A percentile compares a stretch with the other conserved stretches of the same genome.
These are phyloP conservation scores for Corythoichthys intestinalis DNA, from an alignment of 2,113 vertebrate species.

Conservation along the genomic window DNA sequence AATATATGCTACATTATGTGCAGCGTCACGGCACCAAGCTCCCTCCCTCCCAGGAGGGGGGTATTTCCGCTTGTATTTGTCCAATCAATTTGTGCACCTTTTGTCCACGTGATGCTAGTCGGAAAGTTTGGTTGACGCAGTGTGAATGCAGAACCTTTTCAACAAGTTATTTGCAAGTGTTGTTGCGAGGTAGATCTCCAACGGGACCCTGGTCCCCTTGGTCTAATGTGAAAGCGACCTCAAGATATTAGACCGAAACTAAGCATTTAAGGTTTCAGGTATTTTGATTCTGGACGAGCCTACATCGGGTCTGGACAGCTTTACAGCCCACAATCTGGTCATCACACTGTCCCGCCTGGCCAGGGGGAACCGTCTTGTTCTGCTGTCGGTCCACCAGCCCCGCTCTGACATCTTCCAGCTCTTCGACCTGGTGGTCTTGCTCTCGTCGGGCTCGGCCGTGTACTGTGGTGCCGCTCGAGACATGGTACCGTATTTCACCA, in stretches of 20 bases:
- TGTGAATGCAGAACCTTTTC: too few relatives aligned
- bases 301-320: slow-evolving; percentile 95
- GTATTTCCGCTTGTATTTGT: too few relatives aligned
- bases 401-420: slow-evolving; percentile 94
- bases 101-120: too few relatives aligned
- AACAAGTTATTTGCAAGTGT: too few relatives aligned
- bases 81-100: too few relatives aligned
- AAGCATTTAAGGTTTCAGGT: slow-evolving; percentile 64
- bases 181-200: too few relatives aligned
- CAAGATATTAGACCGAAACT: background rate
- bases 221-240: too few relatives aligned
- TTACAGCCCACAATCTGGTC: slow-evolving; percentile 94
- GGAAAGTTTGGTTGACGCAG: too few relatives aligned
- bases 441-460: slow-evolving; percentile 82
- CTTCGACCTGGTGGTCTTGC: slow-evolving; percentile 89
- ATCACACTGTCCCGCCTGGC: slow-evolving; percentile 89
- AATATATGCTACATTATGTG: too few relatives aligned
- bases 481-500: slow-evolving; percentile 90
- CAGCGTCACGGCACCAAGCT: too few relatives aligned
- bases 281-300: slow-evolving; percentile 94
- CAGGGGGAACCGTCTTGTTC: slow-evolving; percentile 87
- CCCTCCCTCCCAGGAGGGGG: background rate
- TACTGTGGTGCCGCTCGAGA: slow-evolving; percentile 85
- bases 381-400: slow-evolving; percentile 92
- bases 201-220: too few relatives aligned